Evolutionary conservation across 2,113 vertebrate genomes (phyloP).

Genomic region (Nerophis ophidion): DNA sequence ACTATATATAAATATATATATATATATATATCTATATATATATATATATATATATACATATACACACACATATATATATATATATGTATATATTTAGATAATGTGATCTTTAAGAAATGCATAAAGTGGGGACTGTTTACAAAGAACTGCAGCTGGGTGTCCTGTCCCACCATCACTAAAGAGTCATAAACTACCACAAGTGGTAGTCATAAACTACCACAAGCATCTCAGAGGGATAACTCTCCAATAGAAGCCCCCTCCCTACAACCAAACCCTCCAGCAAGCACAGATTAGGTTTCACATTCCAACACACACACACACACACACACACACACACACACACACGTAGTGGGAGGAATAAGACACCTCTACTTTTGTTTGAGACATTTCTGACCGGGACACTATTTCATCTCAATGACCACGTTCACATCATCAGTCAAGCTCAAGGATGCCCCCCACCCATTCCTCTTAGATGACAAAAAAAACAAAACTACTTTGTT

Average conservation of each 20-base stretch:
- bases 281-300: conserved; percentile 55
- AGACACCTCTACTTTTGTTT: conserved; percentile 35
- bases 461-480: conserved; percentile 19
- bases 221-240: conserved; percentile 30
- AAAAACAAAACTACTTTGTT: background rate
- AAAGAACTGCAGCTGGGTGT: conserved; percentile 9
- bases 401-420: conserved; percentile 42
- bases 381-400: conserved; percentile 34
- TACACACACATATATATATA: no score
- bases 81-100: no score
- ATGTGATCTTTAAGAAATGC: background rate
- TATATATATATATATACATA: no score
- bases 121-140: background rate
- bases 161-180: background rate
- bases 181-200: conserved; percentile 31
- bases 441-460: conserved; percentile 22
- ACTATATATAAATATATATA: no score
- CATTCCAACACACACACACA: conserved; percentile 55
- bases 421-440: conserved; percentile 43
- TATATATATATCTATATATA: no score
- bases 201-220: conserved; percentile 29
- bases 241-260: conserved; percentile 29
- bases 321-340: conserved; percentile 1
- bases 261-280: conserved; percentile 9
- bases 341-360: background rate